Percentiles rank a stretch among this genome's conserved stretches.
These are phyloP conservation scores for Miichthys miiuy DNA, from an alignment of 2,797 vertebrate genomes.

Conservation along the genomic window DNA sequence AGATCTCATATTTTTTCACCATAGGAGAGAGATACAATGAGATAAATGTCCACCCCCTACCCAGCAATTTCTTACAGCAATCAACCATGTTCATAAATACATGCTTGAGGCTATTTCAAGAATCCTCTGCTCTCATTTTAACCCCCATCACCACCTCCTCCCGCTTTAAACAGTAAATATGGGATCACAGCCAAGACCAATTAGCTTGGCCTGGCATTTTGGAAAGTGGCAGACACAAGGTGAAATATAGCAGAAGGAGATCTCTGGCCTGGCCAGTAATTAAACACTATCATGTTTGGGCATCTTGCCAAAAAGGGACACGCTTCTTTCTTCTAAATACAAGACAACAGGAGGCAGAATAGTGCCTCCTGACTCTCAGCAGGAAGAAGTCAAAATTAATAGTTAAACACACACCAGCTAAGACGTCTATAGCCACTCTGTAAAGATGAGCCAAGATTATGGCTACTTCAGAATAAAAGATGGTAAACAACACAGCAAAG, in stretches of 20 bases:
- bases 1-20: constrained; percentile 2
- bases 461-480: not conserved
- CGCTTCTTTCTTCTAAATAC: constrained; percentile 10
- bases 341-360: constrained; percentile 20
- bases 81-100: constrained; percentile 38
- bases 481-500: not conserved
- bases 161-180: constrained; percentile 18
- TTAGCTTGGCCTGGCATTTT: constrained; percentile 43
- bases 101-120: constrained; percentile 31
- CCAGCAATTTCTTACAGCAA: not conserved
- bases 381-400: constrained; percentile 48
- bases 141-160: not conserved
- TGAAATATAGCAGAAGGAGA: constrained; percentile 27
- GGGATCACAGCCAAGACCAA: constrained; percentile 64
- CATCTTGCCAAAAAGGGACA: constrained; percentile 54
- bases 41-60: not conserved
- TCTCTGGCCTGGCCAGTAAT: constrained; percentile 41
- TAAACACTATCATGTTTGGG: constrained; percentile 53
- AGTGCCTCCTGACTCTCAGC: constrained; percentile 40
- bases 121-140: constrained; percentile 53
- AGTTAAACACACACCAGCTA: constrained; percentile 17
- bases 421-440: constrained; percentile 1
- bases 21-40: too few relatives aligned
- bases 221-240: constrained; percentile 17
- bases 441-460: not conserved